A percentile compares a stretch with the other conserved stretches of the same genome.
These are phyloP conservation scores for Hirundo rustica DNA, from an alignment of 2,797 vertebrate genomes.

Conservation along the genomic window DNA sequence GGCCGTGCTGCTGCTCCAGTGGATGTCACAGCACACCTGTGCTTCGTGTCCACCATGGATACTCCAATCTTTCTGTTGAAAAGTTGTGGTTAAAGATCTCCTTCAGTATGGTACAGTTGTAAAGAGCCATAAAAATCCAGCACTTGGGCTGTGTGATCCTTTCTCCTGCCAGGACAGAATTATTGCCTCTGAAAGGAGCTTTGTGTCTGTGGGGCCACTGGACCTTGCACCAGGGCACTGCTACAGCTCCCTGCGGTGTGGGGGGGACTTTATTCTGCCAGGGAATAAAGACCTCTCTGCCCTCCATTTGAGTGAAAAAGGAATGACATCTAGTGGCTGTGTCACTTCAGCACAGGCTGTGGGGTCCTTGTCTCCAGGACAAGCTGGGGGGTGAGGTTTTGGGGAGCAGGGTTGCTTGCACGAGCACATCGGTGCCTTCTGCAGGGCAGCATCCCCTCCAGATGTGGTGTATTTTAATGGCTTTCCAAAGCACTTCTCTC, in stretches of 20 bases:
- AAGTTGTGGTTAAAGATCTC: not conserved
- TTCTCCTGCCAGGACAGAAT: not conserved
- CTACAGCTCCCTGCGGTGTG: not conserved
- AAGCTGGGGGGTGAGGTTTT: not conserved
- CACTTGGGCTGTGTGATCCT: not conserved
- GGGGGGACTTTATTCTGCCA: not conserved
- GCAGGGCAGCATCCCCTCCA: not conserved
- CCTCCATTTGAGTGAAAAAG: slow-evolving; percentile 43
- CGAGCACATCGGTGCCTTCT: not conserved
- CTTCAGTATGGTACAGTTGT: accelerated
- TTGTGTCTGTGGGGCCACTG: not conserved
- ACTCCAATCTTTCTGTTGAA: accelerated
- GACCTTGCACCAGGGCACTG: not conserved
- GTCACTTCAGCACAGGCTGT: not conserved
- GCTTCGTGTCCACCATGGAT: accelerated
- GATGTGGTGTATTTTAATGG: not conserved
- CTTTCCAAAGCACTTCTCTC: not conserved
- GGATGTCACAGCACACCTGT: accelerated
- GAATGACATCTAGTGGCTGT: slow-evolving; percentile 68
- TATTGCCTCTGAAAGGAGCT: not conserved
- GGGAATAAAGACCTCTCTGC: not conserved
- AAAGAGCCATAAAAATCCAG: not conserved
- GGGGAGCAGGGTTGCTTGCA: not conserved
- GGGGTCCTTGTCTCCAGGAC: not conserved
- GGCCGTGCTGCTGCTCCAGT: not conserved